Base-by-base conservation (phyloP, 2,113 vertebrate species). In the Petromus typicus region DNA sequence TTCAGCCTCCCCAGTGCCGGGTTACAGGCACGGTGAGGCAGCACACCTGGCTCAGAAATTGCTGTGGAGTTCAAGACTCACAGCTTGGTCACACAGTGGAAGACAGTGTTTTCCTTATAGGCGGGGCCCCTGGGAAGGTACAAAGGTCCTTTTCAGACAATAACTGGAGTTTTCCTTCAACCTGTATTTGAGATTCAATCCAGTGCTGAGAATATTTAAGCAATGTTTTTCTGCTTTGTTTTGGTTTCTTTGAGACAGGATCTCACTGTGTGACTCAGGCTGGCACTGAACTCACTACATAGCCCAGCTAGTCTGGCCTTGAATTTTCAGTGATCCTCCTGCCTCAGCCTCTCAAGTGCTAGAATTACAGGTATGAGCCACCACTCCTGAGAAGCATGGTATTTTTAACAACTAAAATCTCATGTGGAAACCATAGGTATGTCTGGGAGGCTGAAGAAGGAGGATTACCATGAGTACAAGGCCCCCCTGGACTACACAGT, bases 361-460 rank as follows among this genome's bases (percentile, higher is more conserved):
- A 4, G 34, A n/a, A 67, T 67, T 67, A n/a, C 7, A 67, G 66
- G 17, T 6, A 7, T 67, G 34, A 2, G 17, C 34, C 66, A n/a
- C 66, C 14, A n/a, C n/a, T 34, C 17, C 34, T 0, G 14, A 67
- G 17, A 94, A 45, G 30, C n/a, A 66, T 56, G 61, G 30, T 32
- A 83, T 86, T 93, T 89, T 43, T 5, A 57, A 66, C 66, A 90
- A 51, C 43, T 73, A 54, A 90, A 86, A 61, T 82, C 61, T 85
- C 32, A 30, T 25, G 16, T 80, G 54, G 71, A 91, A 87, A 84
- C 45, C 22, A 90, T 45, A 71, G 34, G 34, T 45, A 67, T 67
- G 66, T 71, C 16, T 40, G 37, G 37, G 69, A 71, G 37, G 37
- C n/a, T 71, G n/a, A 71, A 3, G 67, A n/a, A 71, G 37, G n/a